Base-by-base conservation (phyloP, 2,797 vertebrate species). In the Hippocampus kuda region DNA sequence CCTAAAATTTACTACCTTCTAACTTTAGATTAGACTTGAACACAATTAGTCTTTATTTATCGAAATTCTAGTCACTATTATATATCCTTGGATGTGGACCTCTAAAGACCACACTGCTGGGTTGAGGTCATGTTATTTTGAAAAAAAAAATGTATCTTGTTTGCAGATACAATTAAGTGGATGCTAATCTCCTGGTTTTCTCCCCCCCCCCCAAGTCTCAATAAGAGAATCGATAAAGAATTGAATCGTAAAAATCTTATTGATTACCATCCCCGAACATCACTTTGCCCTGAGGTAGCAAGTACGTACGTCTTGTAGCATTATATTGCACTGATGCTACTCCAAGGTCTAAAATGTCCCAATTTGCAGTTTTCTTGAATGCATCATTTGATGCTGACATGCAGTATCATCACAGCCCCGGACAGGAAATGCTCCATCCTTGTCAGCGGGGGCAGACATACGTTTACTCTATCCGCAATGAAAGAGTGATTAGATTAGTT, bases 381-480 rank as follows among this genome's bases (percentile, higher is more conserved):
- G 57, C 59, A 34, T 38, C 16, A 61, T 27, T 34, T 30, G 75
- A 75, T 81, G 75, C 68, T 73, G 79, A 85, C 81, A 74, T 72
- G 68, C 68, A 68, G 60, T 72, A 77, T 83, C 80, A 75, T 74
- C 80, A 73, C 68, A 48, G 42, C 63, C 30, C 64, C 64, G 83
- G 87, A 90, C 91, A 93, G 93, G 91, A 94, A 93, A 91, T 92
- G 91, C 92, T 93, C 87, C 84, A 91, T 87, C 79, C 86, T 91
- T 90, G 89, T 92, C 89, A 79, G 86, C 86, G 20, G 85, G 89
- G 85, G 88, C 75, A 86, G 86, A 90, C 89, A 84, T 82, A 91
- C 88, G 89, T 92, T 93, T 91, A 91, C 85, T 92, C 93, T 91
- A 92, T 91, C 92, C 87, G 88, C 79, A 79, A 77, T 82, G 83